These are phyloP conservation scores for Xyliphius kryptos DNA, from an alignment of 2,113 vertebrate species.

Conservation along the genomic window DNA sequence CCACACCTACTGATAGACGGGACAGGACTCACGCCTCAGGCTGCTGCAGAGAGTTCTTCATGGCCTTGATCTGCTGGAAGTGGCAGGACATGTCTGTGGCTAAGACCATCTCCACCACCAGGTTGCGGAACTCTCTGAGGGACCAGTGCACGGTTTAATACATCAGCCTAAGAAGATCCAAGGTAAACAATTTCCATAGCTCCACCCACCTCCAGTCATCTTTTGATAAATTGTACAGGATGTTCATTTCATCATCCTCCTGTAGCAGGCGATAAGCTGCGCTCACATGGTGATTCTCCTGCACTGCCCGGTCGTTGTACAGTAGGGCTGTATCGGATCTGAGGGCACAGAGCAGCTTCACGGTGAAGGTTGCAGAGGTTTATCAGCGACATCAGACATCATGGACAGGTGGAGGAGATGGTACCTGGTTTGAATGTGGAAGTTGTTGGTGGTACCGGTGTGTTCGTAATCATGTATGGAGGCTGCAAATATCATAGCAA, in stretches of 20 bases:
- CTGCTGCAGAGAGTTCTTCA: constrained; percentile 83
- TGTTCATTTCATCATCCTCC: constrained; percentile 88
- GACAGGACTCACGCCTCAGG: constrained; percentile 76
- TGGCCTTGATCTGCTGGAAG: constrained; percentile 92
- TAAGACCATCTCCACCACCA: constrained; percentile 95
- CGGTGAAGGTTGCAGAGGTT: neutral
- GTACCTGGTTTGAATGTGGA: constrained; percentile 89
- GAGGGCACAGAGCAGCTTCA: constrained; percentile 15
- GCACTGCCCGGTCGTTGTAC: constrained; percentile 88
- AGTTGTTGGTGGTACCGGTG: constrained; percentile 95
- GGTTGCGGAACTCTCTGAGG: constrained; percentile 77
- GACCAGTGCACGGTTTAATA: no score
- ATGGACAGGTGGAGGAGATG: neutral
- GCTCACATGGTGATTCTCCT: constrained; percentile 91
- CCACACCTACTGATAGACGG: neutral
- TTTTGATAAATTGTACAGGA: constrained; percentile 85
- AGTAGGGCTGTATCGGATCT: constrained; percentile 89
- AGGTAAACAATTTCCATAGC: neutral
- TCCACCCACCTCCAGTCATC: constrained; percentile 90
- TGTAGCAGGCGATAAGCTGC: constrained; percentile 85
- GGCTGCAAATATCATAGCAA: constrained; percentile 91
- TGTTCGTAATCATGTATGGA: constrained; percentile 93
- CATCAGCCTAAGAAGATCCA: no score
- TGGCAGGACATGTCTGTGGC: constrained; percentile 97
- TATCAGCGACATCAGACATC: neutral